A percentile compares a stretch with the other conserved stretches of the same genome.
These are phyloP conservation scores for Clytia hemisphaerica DNA, from an alignment of 30 jellyfish, hydroid and myxozoan species.

Conservation along the genomic window DNA sequence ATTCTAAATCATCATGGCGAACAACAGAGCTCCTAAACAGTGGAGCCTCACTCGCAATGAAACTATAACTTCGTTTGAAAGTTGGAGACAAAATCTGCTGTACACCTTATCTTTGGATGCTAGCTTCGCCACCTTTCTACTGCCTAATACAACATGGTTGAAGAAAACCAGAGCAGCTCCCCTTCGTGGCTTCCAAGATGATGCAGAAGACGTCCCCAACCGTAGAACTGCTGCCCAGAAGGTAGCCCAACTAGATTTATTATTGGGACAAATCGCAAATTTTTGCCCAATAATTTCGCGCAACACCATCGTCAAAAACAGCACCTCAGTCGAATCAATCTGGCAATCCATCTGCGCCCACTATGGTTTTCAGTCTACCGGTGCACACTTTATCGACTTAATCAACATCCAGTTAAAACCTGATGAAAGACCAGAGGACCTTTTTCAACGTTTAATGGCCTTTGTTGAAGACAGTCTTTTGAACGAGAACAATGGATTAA, in stretches of 20 bases:
- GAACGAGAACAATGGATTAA: not conserved
- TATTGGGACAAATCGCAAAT: conserved; percentile 5
- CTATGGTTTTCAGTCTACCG: conserved; percentile 5
- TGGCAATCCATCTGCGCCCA: not conserved
- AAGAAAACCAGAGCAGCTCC: not conserved
- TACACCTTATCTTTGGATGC: not conserved
- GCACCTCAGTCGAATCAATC: not conserved
- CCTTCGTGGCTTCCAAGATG: not conserved
- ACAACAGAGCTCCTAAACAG: too few relatives aligned
- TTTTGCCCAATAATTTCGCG: too few relatives aligned
- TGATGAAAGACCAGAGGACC: conserved; percentile 35
- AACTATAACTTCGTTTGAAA: not conserved
- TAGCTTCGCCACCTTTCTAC: not conserved
- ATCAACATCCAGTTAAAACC: conserved; percentile 2
- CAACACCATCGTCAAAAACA: not conserved
- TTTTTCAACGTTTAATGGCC: conserved; percentile 19
- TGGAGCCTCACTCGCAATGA: not conserved
- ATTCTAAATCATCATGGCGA: too few relatives aligned
- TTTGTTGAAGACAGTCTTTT: conserved; percentile 22
- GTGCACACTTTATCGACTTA: conserved; percentile 2
- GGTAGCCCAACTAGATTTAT: not conserved
- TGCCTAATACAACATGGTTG: not conserved
- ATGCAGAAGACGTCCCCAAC: not conserved
- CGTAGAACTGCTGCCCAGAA: not conserved
- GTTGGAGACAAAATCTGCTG: conserved; percentile 1